Evolutionary conservation across 2,888 invertebrate species (phyloP).

Genomic region (Hartigia nigra): DNA sequence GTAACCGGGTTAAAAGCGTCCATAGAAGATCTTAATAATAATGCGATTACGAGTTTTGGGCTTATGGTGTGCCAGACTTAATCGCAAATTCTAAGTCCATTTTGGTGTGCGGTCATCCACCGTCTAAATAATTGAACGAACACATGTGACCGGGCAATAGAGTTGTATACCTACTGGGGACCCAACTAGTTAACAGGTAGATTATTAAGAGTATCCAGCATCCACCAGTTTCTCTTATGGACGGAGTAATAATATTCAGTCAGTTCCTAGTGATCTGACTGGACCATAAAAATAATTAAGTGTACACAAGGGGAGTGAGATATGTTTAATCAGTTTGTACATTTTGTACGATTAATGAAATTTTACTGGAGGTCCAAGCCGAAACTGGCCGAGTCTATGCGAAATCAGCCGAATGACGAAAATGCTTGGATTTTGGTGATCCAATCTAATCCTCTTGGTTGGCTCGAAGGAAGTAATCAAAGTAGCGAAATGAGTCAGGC

Average conservation of each 20-base stretch:
- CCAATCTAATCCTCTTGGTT: conserved; percentile 1
- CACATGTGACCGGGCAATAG: conserved; percentile 43
- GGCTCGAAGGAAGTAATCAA: not conserved
- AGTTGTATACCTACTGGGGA: conserved; percentile 35
- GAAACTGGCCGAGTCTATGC: not conserved
- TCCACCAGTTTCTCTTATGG: not conserved
- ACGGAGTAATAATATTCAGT: not conserved
- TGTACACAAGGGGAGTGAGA: not conserved
- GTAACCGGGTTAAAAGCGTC: not conserved
- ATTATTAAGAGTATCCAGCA: conserved; percentile 33
- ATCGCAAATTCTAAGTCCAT: conserved; percentile 50
- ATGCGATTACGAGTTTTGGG: conserved; percentile 45
- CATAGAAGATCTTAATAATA: conserved; percentile 41
- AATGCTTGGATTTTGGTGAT: not conserved
- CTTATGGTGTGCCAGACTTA: conserved; percentile 38
- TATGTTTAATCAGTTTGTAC: too few species aligned
- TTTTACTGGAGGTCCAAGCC: not conserved
- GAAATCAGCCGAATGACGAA: not conserved
- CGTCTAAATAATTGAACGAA: conserved; percentile 46
- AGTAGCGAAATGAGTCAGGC: not conserved
- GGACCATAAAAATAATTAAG: not conserved
- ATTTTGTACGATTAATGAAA: not conserved
- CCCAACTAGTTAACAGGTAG: conserved; percentile 46
- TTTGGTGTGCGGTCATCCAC: conserved; percentile 46
- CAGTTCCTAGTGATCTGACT: not conserved